Percentiles rank a stretch among this genome's conserved stretches.
phyloP scores from a whole-genome alignment of 1,140 invertebrate species.

The Chlorops oryzae region DNA sequence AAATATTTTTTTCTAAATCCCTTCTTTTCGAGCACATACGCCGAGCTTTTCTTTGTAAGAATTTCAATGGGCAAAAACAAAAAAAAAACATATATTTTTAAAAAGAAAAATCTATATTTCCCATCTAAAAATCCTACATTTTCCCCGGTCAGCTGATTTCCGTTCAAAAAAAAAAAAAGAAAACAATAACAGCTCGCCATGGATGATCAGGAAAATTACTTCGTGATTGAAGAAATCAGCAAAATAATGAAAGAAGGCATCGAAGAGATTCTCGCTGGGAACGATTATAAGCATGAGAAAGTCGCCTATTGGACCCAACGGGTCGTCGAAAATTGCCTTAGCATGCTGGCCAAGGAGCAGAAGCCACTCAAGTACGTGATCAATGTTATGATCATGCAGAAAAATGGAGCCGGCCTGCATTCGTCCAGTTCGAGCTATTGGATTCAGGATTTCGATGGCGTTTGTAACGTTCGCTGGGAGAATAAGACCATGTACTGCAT shows the following conservation, averaged over 20 bases:
- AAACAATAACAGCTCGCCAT: no score
- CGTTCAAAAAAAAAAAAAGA: no score
- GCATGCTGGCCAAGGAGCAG: conserved; percentile 86
- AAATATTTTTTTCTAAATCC: no score
- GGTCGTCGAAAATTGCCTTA: conserved; percentile 89
- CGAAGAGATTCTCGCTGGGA: conserved; percentile 90
- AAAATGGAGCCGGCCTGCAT: conserved; percentile 93
- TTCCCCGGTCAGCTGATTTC: no score
- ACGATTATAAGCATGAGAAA: conserved; percentile 92
- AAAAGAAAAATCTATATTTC: no score
- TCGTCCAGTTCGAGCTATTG: conserved; percentile 96
- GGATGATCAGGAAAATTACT: conserved; percentile 84
- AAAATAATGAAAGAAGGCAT: conserved; percentile 98
- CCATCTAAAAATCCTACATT: no score
- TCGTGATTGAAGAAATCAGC: conserved; percentile 97
- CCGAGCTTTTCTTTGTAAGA: no score
- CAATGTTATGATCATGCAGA: conserved; percentile 96
- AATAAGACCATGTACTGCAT: conserved; percentile 99
- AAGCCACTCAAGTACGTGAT: conserved; percentile 99
- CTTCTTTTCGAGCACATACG: no score
- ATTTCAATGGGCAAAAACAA: no score
- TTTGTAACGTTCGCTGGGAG: conserved; percentile 96
- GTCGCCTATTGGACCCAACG: conserved; percentile 95
- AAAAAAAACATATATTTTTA: no score
- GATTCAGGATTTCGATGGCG: conserved; percentile 94